Conservation (phyloP, 2,797 vertebrate species). For the Lateolabrax maculatus region DNA sequence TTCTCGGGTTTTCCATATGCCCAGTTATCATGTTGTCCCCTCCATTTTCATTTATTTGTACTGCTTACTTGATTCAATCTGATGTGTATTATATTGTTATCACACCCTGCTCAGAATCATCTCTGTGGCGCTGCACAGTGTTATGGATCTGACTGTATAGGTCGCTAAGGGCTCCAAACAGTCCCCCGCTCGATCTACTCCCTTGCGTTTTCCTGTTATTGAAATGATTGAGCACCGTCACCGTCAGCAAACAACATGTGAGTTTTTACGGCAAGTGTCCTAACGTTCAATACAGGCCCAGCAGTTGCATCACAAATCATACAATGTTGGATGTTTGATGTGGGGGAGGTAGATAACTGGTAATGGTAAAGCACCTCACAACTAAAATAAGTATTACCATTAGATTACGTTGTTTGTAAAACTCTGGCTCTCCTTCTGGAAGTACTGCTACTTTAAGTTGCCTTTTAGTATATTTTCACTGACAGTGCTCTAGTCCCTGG, state of each 20-base stretch:
- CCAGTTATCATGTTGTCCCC: constrained; percentile 1
- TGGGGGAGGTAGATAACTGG: background rate
- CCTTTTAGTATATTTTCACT: background rate
- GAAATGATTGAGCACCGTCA: background rate
- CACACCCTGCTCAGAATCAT: background rate
- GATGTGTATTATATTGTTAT: constrained; percentile 17
- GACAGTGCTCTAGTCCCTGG: background rate
- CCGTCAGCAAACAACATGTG: background rate
- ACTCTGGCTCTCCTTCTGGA: background rate
- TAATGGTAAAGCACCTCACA: background rate
- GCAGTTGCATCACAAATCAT: background rate
- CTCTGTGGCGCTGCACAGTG: background rate
- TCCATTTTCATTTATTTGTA: constrained; percentile 17
- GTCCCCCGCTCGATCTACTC: background rate
- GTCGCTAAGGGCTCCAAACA: background rate
- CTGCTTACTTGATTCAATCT: constrained; percentile 16
- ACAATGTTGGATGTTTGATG: background rate
- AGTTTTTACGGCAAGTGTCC: background rate
- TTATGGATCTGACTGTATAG: background rate
- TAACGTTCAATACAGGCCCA: background rate
- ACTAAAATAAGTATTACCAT: background rate
- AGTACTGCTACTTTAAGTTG: background rate
- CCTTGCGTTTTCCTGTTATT: background rate
- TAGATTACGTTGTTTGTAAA: background rate
- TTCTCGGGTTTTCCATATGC: background rate